Base-by-base conservation (phyloP, 2,888 invertebrate species). In the Crepidodera aurea region DNA sequence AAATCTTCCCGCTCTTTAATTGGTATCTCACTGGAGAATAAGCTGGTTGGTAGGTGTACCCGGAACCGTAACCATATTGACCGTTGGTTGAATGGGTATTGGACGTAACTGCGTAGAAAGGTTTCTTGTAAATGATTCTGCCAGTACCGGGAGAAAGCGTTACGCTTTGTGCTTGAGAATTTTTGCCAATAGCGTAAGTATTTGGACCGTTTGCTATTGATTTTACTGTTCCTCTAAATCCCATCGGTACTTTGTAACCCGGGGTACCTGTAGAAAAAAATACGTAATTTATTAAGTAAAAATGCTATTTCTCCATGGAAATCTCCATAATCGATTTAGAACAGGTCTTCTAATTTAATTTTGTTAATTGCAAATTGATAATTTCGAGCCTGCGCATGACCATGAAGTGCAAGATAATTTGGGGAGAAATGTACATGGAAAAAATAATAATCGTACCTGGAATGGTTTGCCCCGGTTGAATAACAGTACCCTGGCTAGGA, bases 81-180 rank as follows among this genome's bases (percentile, higher is more conserved):
- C 78, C 79, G 56, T 76, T 77, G 59, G 68, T 70, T 15, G 72
- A 68, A n/a, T 66, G 71, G 0, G 79, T 78, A 32, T 76, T 77
- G 2, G 79, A 78, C 10, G 74, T 68, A 15, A 77, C 78, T 1
- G 79, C 77, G 53, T 79, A 80, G 5, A 77, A 67, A 1, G 79
- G 78, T 57, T 68, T 71, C 40, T 69, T 76, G 60, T 81, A 81
- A 32, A 75, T 71, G 16, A 81, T 74, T 68, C 69, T 74, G 68
- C 81, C 73, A 57, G 71, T 72, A 10, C 79, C 80, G 27, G 78
- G 79, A 18, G 74, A 76, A 34, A 77, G 63, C 1, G 84, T 83
- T 4, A 88, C 87, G 1, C 87, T 88, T 78, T 90, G 90, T 1
- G 88, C 87, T 79, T 89, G 89, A 3, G 89, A 87, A 67, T 88